A percentile compares a stretch with the other conserved stretches of the same genome.
Conservation (phyloP, 2,888 invertebrate species). For the Nudaria mundana region DNA sequence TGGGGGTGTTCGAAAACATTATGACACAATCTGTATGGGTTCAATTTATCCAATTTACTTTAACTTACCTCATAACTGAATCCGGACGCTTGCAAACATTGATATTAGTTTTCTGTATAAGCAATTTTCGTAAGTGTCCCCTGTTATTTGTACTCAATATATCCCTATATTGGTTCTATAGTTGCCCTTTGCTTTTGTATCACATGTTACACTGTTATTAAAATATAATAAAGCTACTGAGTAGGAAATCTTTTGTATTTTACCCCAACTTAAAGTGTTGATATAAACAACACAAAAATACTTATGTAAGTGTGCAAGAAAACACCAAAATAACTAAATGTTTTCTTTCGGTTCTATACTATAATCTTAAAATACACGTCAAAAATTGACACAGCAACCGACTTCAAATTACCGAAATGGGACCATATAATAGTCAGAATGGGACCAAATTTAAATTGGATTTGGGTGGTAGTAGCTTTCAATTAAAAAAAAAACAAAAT, state of each 20-base stretch:
- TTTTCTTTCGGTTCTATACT: background rate
- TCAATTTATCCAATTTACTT: conserved; percentile 19
- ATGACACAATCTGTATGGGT: conserved; percentile 20
- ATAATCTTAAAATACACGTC: too few relatives aligned
- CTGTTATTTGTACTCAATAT: conserved; percentile 68
- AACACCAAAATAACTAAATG: too few relatives aligned
- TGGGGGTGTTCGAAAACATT: conserved; percentile 10
- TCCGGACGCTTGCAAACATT: conserved; percentile 72
- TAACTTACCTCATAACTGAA: conserved; percentile 40
- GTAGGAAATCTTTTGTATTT: conserved; percentile 35
- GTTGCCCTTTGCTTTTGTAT: conserved; percentile 45
- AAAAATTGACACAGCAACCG: background rate
- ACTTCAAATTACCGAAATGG: too few relatives aligned
- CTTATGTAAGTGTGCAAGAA: too few relatives aligned
- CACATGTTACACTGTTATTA: conserved; percentile 61
- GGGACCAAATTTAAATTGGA: too few relatives aligned
- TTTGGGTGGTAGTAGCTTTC: too few relatives aligned
- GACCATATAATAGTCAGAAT: too few relatives aligned
- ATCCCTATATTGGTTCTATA: conserved; percentile 46
- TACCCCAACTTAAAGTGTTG: background rate
- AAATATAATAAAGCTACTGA: conserved; percentile 53
- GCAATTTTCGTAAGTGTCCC: conserved; percentile 79
- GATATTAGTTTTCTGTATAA: conserved; percentile 80
- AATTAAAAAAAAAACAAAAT: too few relatives aligned
- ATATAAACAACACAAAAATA: background rate